Percentiles rank a stretch among this genome's conserved stretches.
Conservation (phyloP, 1,140 invertebrate species). For the Pseudomyrmex flavicornis region DNA sequence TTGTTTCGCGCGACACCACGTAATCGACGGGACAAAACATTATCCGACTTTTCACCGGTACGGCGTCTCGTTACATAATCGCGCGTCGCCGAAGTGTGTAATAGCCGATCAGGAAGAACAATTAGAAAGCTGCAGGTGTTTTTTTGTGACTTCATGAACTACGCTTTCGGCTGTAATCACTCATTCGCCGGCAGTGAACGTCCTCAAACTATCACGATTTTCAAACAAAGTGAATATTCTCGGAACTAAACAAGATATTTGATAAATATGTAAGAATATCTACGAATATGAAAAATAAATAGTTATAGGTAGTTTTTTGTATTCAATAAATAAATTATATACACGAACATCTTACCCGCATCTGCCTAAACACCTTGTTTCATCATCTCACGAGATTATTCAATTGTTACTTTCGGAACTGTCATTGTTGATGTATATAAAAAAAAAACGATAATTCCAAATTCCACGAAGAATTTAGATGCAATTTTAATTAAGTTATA, state of each 20-base stretch:
- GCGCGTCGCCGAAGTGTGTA: constrained; percentile 40
- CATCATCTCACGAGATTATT: too few relatives aligned
- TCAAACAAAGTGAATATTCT: neutral
- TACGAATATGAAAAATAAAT: too few relatives aligned
- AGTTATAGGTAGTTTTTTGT: too few relatives aligned
- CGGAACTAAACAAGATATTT: neutral
- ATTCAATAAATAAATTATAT: too few relatives aligned
- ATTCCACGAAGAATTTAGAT: too few relatives aligned
- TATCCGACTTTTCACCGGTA: constrained; percentile 45
- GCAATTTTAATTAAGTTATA: too few relatives aligned
- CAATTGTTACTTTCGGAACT: too few relatives aligned
- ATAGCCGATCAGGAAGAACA: constrained; percentile 79
- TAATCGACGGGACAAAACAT: constrained; percentile 22
- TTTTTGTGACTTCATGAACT: constrained; percentile 66
- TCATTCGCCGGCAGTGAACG: neutral
- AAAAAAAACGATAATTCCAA: too few relatives aligned
- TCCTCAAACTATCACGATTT: neutral
- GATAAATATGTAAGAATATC: too few relatives aligned
- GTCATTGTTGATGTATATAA: too few relatives aligned
- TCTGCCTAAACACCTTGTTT: too few relatives aligned
- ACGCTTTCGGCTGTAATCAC: constrained; percentile 19
- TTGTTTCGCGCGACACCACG: constrained; percentile 20
- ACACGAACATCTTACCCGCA: too few relatives aligned
- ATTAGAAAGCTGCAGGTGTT: constrained; percentile 78
- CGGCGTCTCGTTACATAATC: constrained; percentile 64